These are phyloP conservation scores for Ammodytes marinus DNA, from an alignment of 2,113 vertebrate species.

Conservation along the genomic window DNA sequence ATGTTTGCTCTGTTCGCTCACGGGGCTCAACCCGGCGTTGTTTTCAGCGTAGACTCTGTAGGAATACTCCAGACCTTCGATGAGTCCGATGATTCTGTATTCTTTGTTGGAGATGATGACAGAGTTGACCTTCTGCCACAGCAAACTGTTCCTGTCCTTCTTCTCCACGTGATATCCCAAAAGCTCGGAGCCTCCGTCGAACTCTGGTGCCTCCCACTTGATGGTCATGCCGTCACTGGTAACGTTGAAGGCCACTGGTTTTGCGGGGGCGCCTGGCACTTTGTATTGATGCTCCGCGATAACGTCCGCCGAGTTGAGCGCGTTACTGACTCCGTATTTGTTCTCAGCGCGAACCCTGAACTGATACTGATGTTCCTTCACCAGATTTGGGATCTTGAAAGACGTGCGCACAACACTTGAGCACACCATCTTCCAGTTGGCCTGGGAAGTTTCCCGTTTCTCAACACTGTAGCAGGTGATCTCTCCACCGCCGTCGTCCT, in stretches of 20 bases:
- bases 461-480: constrained; percentile 97
- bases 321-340: constrained; percentile 93
- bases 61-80: constrained; percentile 98
- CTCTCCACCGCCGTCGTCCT: constrained; percentile 95
- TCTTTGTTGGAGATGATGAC: constrained; percentile 92
- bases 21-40: constrained; percentile 91
- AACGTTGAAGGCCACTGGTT: constrained; percentile 94
- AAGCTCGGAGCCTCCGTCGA: constrained; percentile 95
- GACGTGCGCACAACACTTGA: constrained; percentile 94
- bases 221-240: constrained; percentile 97
- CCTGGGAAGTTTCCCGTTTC: constrained; percentile 96
- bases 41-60: constrained; percentile 97
- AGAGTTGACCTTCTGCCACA: constrained; percentile 96
- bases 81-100: constrained; percentile 92
- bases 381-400: constrained; percentile 95
- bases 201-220: constrained; percentile 94
- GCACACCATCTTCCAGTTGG: constrained; percentile 98
- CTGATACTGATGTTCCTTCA: constrained; percentile 94
- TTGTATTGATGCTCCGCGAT: constrained; percentile 97
- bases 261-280: constrained; percentile 94
- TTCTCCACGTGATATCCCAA: constrained; percentile 97
- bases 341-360: constrained; percentile 98
- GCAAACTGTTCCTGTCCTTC: constrained; percentile 98
- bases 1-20: constrained; percentile 96
- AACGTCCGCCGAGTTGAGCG: constrained; percentile 89